Percentiles rank a stretch among this genome's conserved stretches.
phyloP scores from a whole-genome alignment of 2,113 vertebrate species.

The Colistium nudipinnis region DNA sequence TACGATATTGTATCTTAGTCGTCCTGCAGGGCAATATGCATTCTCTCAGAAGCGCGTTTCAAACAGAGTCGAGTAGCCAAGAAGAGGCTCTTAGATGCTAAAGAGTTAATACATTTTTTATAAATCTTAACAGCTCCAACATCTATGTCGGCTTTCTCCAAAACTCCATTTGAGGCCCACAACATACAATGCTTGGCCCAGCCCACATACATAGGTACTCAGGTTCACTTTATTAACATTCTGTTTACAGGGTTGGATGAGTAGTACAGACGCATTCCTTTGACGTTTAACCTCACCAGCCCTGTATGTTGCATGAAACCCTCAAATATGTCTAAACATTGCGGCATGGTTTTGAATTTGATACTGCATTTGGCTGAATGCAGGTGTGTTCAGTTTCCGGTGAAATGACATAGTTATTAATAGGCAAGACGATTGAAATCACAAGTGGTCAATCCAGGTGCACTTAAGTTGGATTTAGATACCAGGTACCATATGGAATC shows the following conservation, averaged over 20 bases:
- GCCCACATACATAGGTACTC: neutral
- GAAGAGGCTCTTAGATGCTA: constrained; percentile 19
- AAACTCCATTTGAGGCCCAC: neutral
- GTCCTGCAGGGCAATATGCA: constrained; percentile 15
- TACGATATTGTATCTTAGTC: constrained; percentile 46
- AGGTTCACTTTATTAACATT: neutral
- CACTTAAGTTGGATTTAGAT: no score
- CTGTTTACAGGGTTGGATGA: neutral
- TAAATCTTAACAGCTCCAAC: constrained; percentile 14
- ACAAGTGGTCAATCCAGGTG: neutral
- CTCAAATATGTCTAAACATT: neutral
- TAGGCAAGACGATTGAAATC: neutral
- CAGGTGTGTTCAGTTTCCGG: neutral
- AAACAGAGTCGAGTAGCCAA: constrained; percentile 31
- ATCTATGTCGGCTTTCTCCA: neutral
- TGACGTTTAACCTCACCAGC: neutral
- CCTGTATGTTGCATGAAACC: neutral
- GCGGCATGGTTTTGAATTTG: neutral
- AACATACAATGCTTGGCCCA: neutral
- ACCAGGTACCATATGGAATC: constrained; percentile 14
- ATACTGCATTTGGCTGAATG: neutral
- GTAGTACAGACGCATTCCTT: neutral
- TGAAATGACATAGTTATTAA: neutral
- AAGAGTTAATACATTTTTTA: constrained; percentile 22
- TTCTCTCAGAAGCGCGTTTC: constrained; percentile 46